A percentile compares a stretch with the other conserved stretches of the same genome.
These are phyloP conservation scores for Meta bourneti DNA, from an alignment of 2,888 invertebrate genomes.

Conservation along the genomic window DNA sequence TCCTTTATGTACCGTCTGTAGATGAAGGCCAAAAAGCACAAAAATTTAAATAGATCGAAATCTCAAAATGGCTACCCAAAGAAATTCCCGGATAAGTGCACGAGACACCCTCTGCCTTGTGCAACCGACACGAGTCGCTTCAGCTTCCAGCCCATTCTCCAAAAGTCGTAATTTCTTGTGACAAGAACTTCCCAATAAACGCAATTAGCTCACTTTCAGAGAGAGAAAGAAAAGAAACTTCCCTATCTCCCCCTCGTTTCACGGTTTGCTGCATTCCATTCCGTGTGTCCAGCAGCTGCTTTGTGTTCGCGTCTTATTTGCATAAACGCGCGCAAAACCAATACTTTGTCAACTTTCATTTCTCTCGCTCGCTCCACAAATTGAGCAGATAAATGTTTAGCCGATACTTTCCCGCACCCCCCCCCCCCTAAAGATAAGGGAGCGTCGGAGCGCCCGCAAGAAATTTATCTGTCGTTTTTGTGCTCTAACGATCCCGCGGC, in stretches of 20 bases:
- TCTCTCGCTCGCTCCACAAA: slow-evolving; percentile 10
- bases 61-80: too few species aligned
- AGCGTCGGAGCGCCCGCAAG: slow-evolving; percentile 20
- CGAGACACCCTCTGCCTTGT: too few species aligned
- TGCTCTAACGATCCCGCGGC: slow-evolving; percentile 16
- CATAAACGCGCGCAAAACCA: slow-evolving; percentile 43
- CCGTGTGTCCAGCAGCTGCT: slow-evolving; percentile 21
- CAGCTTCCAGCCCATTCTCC: too few species aligned
- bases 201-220: slow-evolving; percentile 5
- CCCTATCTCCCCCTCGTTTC: slow-evolving; percentile 6
- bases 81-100: too few species aligned
- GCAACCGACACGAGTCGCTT: too few species aligned
- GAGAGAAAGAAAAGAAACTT: not conserved
- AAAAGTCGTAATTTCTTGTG: slow-evolving; percentile 35
- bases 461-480: slow-evolving; percentile 64
- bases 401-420: slow-evolving; percentile 18
- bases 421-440: slow-evolving; percentile 17
- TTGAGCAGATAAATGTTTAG: slow-evolving; percentile 48
- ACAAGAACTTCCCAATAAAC: slow-evolving; percentile 7
- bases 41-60: too few species aligned
- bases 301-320: slow-evolving; percentile 41
- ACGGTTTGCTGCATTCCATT: slow-evolving; percentile 13
- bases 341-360: slow-evolving; percentile 57
- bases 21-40: too few species aligned
- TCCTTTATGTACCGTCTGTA: too few species aligned